These are phyloP conservation scores for Gonatopus flavifemur DNA, from an alignment of 1,140 invertebrate genomes.

Conservation along the genomic window DNA sequence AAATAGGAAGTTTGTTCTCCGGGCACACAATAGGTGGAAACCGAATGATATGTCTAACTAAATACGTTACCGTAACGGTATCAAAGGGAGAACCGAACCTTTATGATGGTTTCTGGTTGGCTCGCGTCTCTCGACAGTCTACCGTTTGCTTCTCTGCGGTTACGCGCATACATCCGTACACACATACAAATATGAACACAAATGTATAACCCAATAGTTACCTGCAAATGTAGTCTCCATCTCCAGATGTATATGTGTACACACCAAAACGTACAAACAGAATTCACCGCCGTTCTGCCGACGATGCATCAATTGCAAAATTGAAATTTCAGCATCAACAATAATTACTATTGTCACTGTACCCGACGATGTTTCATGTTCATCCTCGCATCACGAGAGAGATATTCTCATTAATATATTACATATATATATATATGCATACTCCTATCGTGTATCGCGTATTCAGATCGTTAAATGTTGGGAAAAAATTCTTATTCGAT, in stretches of 20 bases:
- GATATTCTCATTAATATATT: constrained; percentile 39
- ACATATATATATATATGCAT: too few species aligned
- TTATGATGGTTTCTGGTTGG: constrained; percentile 55
- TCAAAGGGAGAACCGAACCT: constrained; percentile 54
- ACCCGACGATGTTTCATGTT: constrained; percentile 30
- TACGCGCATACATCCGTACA: too few species aligned
- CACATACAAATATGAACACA: too few species aligned
- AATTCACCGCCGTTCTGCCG: constrained; percentile 24
- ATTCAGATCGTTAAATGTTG: too few species aligned
- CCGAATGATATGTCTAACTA: constrained; percentile 58
- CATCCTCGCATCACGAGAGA: constrained; percentile 36
- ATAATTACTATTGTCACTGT: constrained; percentile 49
- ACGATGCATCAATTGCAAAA: constrained; percentile 53
- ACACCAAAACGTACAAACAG: background rate
- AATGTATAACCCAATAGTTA: too few species aligned
- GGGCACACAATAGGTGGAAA: constrained; percentile 52
- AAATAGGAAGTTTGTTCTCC: constrained; percentile 54
- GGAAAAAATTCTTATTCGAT: too few species aligned
- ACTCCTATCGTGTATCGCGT: too few species aligned
- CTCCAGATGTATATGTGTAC: too few species aligned
- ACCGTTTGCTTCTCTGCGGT: constrained; percentile 40
- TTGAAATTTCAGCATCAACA: constrained; percentile 52
- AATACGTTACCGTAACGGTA: constrained; percentile 52
- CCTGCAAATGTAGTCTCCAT: too few species aligned
- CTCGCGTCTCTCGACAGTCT: constrained; percentile 49